Conservation (phyloP, 2,888 invertebrate species). For the Callyntrura sp. region DNA sequence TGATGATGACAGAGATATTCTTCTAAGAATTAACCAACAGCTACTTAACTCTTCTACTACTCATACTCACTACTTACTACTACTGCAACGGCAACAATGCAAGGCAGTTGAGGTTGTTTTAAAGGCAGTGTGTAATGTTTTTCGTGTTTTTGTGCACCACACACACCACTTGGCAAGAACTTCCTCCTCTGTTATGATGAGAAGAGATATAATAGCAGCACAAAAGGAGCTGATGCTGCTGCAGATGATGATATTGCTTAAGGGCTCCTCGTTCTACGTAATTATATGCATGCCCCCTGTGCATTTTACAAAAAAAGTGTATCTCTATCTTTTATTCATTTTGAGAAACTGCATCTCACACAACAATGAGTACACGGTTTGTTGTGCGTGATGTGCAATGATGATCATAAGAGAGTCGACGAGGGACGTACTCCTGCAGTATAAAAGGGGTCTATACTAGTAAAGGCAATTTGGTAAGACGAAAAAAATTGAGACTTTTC, state of each 20-base stretch:
- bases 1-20: slow-evolving; percentile 54
- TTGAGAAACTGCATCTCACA: slow-evolving; percentile 42
- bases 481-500: too few relatives aligned
- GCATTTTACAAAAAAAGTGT: slow-evolving; percentile 44
- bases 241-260: too few relatives aligned
- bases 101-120: too few relatives aligned
- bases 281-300: slow-evolving; percentile 59
- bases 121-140: too few relatives aligned
- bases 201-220: too few relatives aligned
- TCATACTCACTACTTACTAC: too few relatives aligned
- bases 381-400: too few relatives aligned
- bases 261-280: slow-evolving; percentile 49
- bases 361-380: too few relatives aligned
- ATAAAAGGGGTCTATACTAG: background rate
- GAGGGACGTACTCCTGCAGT: too few relatives aligned
- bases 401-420: background rate
- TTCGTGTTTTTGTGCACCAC: slow-evolving; percentile 6
- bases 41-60: too few relatives aligned
- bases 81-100: slow-evolving; percentile 50
- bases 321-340: slow-evolving; percentile 32
- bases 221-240: slow-evolving; percentile 18
- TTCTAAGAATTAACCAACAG: slow-evolving; percentile 50
- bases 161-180: too few relatives aligned
- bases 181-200: background rate
- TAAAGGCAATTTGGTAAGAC: too few relatives aligned